phyloP scores from a whole-genome alignment of 2,797 vertebrate genomes.

The Artibeus jamaicensis region DNA sequence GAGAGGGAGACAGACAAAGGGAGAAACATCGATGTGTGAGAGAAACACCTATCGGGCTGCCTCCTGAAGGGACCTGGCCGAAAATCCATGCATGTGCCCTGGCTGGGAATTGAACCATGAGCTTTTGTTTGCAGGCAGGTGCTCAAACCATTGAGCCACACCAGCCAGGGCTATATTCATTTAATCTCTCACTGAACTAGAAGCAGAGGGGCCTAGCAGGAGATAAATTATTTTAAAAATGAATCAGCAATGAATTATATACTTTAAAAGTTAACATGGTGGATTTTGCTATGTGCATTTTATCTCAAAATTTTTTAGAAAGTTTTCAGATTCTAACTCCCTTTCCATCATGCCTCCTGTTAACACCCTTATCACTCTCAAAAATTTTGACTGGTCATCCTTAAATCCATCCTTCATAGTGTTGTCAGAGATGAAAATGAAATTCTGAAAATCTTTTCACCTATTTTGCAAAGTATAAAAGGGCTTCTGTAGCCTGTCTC shows the following conservation, averaged over 20 bases:
- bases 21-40: too few species aligned
- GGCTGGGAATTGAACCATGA: too few species aligned
- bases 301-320: background rate
- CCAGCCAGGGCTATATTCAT: background rate
- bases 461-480: background rate
- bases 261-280: constrained; percentile 31
- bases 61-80: too few species aligned
- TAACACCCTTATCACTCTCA: background rate
- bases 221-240: background rate
- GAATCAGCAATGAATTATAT: background rate
- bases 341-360: constrained; percentile 1
- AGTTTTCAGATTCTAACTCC: background rate
- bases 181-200: background rate
- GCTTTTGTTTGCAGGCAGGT: too few species aligned
- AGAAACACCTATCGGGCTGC: too few species aligned
- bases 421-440: background rate
- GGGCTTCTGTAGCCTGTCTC: background rate
- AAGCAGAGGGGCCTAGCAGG: background rate
- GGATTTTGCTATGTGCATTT: constrained; percentile 5
- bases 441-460: background rate
- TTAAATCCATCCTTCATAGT: background rate
- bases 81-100: too few species aligned
- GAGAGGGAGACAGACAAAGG: too few species aligned
- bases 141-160: too few species aligned
- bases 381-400: background rate